Evolutionary conservation across 2,797 vertebrate genomes (phyloP), one percentile per base, ranked within the genome.

Genomic region (Sebastolobus altivelis): DNA sequence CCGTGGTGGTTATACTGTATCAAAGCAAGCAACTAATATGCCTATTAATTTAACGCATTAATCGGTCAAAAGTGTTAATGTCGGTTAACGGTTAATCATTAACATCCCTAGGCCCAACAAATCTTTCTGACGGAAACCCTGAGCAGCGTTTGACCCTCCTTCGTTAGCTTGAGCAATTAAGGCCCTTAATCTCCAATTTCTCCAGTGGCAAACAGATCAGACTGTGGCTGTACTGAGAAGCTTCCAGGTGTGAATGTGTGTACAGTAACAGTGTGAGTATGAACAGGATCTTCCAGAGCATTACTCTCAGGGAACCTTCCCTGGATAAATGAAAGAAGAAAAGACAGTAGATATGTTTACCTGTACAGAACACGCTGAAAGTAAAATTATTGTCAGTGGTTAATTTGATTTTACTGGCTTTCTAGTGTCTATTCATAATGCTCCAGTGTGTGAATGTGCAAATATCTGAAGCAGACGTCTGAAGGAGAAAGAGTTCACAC

Each of bases 401-500:
- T 81, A 68, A 79, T 90, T 80, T 22, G 9, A 73, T 84, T 74
- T 70, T 27, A 8, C 54, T 7, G 49, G 65, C 60, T 80, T 66
- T 65, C 52, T 52, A 55, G 49, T 81, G 74, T 80, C 73, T 75
- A 43, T 82, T 88, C 70, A 68, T 68, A 58, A 63, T 31, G 27
- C 27, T 38, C 20, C 20, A 76, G 43, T 58, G 75, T 85, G 54
- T 29, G 43, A 81, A 58, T 86, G 87, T 81, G 65, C 72, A 79
- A 85, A 86, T 87, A 89, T 90, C 82, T 80, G 68, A 88, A 80
- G 84, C 87, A 88, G 80, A 90, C 81, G 80, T 88, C 81, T 87
- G 79, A 72, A 77, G 66, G 80, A 87, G 81, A 86, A 85, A 71
- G 66, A 81, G 86, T 89, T 91, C 83, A 84, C 88, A 88, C 72